Evolutionary conservation across 1,140 invertebrate species (phyloP).

Genomic region (Melanaphis sacchari): DNA sequence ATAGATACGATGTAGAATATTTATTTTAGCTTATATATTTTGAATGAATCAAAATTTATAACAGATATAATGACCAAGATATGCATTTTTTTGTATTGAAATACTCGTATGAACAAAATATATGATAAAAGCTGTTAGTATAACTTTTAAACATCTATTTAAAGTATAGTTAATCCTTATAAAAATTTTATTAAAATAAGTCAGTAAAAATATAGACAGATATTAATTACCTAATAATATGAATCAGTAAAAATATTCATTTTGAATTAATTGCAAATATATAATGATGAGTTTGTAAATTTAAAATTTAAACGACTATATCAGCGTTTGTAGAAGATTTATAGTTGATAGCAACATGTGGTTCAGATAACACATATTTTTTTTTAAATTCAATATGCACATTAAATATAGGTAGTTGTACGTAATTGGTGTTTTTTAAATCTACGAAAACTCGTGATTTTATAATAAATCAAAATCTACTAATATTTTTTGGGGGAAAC

Average conservation of each 20-base stretch:
- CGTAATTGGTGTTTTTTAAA: not conserved
- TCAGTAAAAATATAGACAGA: not conserved
- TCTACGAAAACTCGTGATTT: not conserved
- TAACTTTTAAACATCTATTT: not conserved
- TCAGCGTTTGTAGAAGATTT: not conserved
- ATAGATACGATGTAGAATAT: not conserved
- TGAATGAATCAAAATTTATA: not conserved
- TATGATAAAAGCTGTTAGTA: not conserved
- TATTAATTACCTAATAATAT: not conserved
- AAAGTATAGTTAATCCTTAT: not conserved
- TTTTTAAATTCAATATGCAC: not conserved
- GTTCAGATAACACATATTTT: not conserved
- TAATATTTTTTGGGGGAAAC: fast-evolving
- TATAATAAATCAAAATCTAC: not conserved
- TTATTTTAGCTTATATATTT: not conserved
- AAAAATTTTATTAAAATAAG: not conserved
- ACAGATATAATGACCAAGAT: not conserved
- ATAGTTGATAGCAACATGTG: not conserved
- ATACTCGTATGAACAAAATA: too few species aligned
- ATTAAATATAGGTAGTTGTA: not conserved
- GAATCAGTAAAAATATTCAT: not conserved
- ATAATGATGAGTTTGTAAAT: not conserved
- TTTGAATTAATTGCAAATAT: not conserved
- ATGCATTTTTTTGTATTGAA: not conserved
- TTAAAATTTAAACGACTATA: not conserved